Conservation (phyloP, 2,113 vertebrate species). For the Indicator maculatus region DNA sequence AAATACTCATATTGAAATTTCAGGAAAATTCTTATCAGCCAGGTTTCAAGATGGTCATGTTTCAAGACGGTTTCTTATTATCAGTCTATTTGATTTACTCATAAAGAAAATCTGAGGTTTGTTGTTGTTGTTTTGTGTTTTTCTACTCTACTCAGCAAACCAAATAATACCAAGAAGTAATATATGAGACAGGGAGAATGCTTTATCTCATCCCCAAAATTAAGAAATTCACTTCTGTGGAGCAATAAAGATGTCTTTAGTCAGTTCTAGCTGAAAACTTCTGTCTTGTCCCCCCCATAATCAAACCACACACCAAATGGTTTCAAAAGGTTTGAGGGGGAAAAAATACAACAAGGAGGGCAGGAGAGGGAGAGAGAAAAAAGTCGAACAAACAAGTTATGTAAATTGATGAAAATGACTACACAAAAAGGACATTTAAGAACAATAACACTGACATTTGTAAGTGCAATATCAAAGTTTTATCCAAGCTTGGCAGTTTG, state of each 20-base stretch:
- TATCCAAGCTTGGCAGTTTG: not conserved
- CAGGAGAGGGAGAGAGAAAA: not conserved
- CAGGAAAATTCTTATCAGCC: not conserved
- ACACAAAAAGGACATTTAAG: not conserved
- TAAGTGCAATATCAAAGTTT: not conserved
- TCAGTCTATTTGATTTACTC: not conserved
- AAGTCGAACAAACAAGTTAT: not conserved
- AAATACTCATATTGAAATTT: not conserved
- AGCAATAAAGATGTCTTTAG: not conserved
- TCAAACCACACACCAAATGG: not conserved
- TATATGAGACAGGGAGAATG: not conserved
- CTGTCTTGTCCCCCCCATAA: not conserved
- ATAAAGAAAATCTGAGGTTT: not conserved
- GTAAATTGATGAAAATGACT: not conserved
- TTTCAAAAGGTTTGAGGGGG: not conserved
- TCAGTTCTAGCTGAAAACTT: not conserved
- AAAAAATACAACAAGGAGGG: not conserved
- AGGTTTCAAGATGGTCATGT: not conserved
- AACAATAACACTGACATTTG: not conserved
- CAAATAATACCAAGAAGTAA: not conserved
- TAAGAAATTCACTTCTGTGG: not conserved
- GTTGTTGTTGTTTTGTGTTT: no score
- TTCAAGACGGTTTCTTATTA: not conserved
- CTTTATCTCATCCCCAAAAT: not conserved
- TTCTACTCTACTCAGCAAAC: not conserved